Evolutionary conservation across 2,888 invertebrate species (phyloP), one percentile per base, ranked within the genome.

Genomic region (Drosophila flavopinicola): DNA sequence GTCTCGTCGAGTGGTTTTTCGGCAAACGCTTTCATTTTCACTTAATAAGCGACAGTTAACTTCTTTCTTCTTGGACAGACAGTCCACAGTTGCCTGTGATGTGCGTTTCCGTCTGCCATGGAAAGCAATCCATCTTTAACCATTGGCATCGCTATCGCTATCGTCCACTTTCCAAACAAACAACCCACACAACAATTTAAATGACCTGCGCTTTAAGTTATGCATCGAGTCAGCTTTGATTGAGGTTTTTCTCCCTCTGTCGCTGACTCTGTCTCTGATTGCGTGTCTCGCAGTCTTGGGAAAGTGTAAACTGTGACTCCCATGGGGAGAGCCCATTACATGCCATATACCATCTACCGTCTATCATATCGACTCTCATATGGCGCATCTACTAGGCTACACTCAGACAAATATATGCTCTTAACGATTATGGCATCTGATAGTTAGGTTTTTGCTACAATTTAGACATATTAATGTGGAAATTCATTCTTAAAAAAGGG

Each of bases 1-100:
- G 72, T 52, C 65, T 47, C 27, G 45, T 74, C 68, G 49, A 63
- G 58, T 69, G 44, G 51, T 47, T 75, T 78, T 83, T 71, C 71
- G 78, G 80, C 85, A 86, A 83, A 71, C 83, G 88, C 88, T 88
- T 85, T 85, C 85, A 83, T 85, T 85, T 85, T 85, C 85, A 86
- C 82, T 85, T 84, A 86, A 80, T 84, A 73, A 80, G 85, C 75
- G 58, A 67, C 85, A 78, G 87, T 87, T 87, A 79, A 79, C 85
- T 82, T 86, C 75, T 85, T 85, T 64, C 30, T 57, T 58, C 58
- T 38, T n/a, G 20, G 20, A 20, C 20, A 20, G 20, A 20, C 20
- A 20, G 20, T 57, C 45, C 73, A 60, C 73, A 73, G 42, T 58
- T 33, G 61, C 54, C 57, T 10, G 17, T 85, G 87, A 78, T 78